Evolutionary conservation across 2,113 vertebrate species (phyloP), one percentile per base, ranked within the genome.

Genomic region (Odocoileus virginianus): DNA sequence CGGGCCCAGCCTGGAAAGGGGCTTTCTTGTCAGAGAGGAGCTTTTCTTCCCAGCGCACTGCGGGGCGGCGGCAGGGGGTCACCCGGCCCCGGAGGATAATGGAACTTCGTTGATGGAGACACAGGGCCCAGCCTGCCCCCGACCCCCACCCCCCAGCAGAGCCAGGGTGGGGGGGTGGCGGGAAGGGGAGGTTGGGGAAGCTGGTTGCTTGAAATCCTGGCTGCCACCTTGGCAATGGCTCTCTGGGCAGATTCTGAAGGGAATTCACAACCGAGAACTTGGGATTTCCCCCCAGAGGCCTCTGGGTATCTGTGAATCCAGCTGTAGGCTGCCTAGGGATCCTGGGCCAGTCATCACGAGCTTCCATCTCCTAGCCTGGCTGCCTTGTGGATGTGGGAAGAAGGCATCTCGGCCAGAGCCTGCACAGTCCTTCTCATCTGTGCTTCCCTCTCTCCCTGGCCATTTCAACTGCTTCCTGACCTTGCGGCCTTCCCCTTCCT

Each of bases 31-130:
- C 97, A 55, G 96, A 92, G 95, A 93, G 58, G 86, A 93, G 89
- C 94, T 87, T 98, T 98, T 98, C 96, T 98, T 98, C 96, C 97
- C 96, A 40, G 95, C 1, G 28, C 84, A 74, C 95, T 79, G 92
- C 61, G 71, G 82, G 95, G 83, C 2, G 36, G 95, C 81, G 3
- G 95, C 97, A 78, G 96, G 97, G 90, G 97, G 90, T 87, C 95
- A 92, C 92, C 88, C 58, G 0, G 90, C 47, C 90, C 74, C 0
- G 0, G 52, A 85, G 88, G 94, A 97, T 83, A 97, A 97, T 97
- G 96, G 96, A 57, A 71, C 95, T 50, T 40, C 40, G 28, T 5
- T 79, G 92, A 90, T 52, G 30, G 86, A 94, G 90, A 94, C n/a
- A 4, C 85, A 54, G 79, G 94, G 30, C 79, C 47, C 87, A 54